Evolutionary conservation across 2,797 vertebrate species (phyloP).

Genomic region (Melanotaenia parkinsoni): DNA sequence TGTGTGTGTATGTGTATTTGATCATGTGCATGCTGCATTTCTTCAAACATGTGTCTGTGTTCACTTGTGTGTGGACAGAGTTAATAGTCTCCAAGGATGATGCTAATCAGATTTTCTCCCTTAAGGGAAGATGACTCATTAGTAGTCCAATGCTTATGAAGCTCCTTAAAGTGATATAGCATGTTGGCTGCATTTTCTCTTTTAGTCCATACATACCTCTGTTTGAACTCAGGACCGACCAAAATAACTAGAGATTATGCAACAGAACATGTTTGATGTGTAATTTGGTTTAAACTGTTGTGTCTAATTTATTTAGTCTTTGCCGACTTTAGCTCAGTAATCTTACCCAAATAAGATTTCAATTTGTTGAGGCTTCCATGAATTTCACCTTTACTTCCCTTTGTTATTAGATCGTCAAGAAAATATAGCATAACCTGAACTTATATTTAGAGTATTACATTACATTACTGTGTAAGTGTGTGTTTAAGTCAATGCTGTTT

Average conservation of each 20-base stretch:
- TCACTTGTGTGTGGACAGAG: conserved; percentile 43
- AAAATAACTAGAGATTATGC: neutral
- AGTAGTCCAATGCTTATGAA: conserved; percentile 44
- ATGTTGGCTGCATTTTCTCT: conserved; percentile 29
- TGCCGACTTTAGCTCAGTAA: neutral
- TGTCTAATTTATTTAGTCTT: neutral
- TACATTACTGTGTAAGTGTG: no score
- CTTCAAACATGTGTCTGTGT: conserved; percentile 36
- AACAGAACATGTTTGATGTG: neutral
- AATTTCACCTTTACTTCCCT: neutral
- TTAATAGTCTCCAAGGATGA: conserved; percentile 53
- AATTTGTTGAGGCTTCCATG: neutral
- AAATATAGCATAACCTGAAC: neutral
- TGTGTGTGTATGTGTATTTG: conserved; percentile 11
- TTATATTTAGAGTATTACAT: neutral
- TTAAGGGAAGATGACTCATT: conserved; percentile 68
- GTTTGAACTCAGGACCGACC: conserved; percentile 28
- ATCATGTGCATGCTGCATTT: conserved; percentile 23
- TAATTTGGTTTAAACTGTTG: neutral
- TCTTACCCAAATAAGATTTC: neutral
- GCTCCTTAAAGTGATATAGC: conserved; percentile 56
- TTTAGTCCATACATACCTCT: conserved; percentile 17
- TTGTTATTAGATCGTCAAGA: neutral
- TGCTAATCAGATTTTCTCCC: conserved; percentile 63
- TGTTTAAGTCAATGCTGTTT: no score